A percentile compares a stretch with the other conserved stretches of the same genome.
These are phyloP conservation scores for Boulengeromyrus knoepffleri DNA, from an alignment of 2,113 vertebrate genomes.

Conservation along the genomic window DNA sequence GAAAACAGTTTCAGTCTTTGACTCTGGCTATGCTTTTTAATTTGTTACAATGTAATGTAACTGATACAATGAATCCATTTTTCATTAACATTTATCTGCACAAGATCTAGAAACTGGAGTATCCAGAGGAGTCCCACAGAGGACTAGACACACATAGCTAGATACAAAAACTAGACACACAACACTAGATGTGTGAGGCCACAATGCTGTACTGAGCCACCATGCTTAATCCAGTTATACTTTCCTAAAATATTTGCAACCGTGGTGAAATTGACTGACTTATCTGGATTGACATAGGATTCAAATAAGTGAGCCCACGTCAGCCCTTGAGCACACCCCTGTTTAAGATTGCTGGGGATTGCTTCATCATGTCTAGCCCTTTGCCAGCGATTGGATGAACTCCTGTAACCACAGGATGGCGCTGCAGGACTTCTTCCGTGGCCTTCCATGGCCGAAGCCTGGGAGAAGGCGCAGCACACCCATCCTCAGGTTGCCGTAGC, in stretches of 20 bases:
- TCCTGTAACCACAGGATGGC: constrained; percentile 42
- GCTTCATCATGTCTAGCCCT: not conserved
- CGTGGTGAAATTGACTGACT: not conserved
- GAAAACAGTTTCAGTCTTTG: not conserved
- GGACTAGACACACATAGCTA: not conserved
- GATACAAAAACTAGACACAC: not conserved
- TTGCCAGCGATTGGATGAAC: not conserved
- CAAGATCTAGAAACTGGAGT: not conserved
- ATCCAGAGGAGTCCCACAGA: not conserved
- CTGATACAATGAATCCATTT: not conserved
- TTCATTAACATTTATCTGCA: not conserved
- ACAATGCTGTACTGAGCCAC: not conserved
- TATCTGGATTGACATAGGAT: not conserved
- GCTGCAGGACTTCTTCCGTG: not conserved
- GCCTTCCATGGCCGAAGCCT: not conserved
- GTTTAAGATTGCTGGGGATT: not conserved
- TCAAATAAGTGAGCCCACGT: not conserved
- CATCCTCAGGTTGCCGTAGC: constrained; percentile 43
- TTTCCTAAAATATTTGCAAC: not conserved
- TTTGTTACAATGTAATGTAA: not conserved
- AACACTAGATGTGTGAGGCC: not conserved
- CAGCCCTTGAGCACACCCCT: not conserved
- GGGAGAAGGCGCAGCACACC: not conserved
- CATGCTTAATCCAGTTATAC: not conserved
- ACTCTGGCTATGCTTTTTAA: not conserved